Base-by-base conservation (phyloP, 2,797 vertebrate genomes). In the Lagocephalus sceleratus region DNA sequence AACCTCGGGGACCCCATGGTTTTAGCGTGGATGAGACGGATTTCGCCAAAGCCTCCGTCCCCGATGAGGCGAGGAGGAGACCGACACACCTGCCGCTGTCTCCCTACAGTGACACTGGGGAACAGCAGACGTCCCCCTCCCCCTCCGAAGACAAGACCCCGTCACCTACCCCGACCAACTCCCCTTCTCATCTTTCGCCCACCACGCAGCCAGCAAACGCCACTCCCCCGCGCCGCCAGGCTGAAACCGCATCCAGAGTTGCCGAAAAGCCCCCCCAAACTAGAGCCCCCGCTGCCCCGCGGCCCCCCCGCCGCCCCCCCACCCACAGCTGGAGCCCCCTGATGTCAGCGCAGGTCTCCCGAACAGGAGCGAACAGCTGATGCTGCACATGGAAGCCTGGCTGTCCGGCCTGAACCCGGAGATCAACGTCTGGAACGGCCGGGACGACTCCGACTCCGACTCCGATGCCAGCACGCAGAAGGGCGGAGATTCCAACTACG, bases 401-500 rank as follows among this genome's bases (percentile, higher is more conserved):
- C 62, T 90, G 5, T 82, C 81, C 11, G 79, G 83, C 20, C 76
- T 80, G 70, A 86, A 74, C 50, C 71, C 66, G 55, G 77, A 63
- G 47, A 77, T 76, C 2, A 71, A 63, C 9, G 57, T 23, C 20
- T 85, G 75, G 81, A 75, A 68, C 7, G 57, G 79, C 6, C 75
- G 73, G 0, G 71, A 74, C 1, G 71, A 79, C 17, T 54, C 75
- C 16, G 81, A 83, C 16, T 52, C 73, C 14, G 82, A 83, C 12
- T 83, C 85, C 6, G 88, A 90, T 38, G 85, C 83, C 17, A 81
- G 80, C 41, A 91, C 89, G 4, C 85, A 91, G 59, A 88, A 66
- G 56, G 90, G 84, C 25, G 83, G 87, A 0, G 84, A 90, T 66
- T 90, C 88, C 25, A 83, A 82, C 81, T 89, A 88, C 21, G 88